phyloP scores from a whole-genome alignment of 2,113 vertebrate species.

The Castor canadensis region DNA sequence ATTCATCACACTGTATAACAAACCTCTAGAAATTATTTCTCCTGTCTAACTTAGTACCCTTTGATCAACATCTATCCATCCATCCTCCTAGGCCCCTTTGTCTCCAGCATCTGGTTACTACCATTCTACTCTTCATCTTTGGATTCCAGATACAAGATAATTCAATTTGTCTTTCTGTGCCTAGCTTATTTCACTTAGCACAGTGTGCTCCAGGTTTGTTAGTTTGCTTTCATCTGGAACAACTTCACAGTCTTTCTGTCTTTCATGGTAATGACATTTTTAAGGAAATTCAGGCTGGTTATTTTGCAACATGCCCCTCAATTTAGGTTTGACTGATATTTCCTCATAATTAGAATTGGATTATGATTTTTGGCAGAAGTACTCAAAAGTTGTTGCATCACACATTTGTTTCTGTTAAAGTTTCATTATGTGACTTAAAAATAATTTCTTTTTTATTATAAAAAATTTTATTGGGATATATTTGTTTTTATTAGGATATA shows the following conservation, averaged over 20 bases:
- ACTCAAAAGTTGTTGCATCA: neutral
- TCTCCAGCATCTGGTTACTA: neutral
- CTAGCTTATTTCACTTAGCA: neutral
- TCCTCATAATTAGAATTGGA: conserved; percentile 1
- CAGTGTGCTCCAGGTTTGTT: neutral
- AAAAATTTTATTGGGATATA: no score
- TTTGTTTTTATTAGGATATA: no score
- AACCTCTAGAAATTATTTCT: neutral
- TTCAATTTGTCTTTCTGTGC: neutral
- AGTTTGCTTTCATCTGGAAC: neutral
- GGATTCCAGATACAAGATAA: neutral
- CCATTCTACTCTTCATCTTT: neutral
- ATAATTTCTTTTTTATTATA: no score
- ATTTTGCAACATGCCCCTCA: neutral
- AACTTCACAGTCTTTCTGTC: neutral
- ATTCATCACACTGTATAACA: neutral
- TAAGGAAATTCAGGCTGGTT: neutral
- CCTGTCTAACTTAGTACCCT: neutral
- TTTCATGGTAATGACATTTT: neutral
- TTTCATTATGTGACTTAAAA: neutral
- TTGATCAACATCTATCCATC: neutral
- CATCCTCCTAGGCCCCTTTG: neutral
- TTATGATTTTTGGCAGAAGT: neutral
- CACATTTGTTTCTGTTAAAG: neutral
- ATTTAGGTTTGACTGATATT: neutral